A percentile compares a stretch with the other conserved stretches of the same genome.
Conservation (phyloP, 2,888 invertebrate genomes). For the Oxycera nigricornis region DNA sequence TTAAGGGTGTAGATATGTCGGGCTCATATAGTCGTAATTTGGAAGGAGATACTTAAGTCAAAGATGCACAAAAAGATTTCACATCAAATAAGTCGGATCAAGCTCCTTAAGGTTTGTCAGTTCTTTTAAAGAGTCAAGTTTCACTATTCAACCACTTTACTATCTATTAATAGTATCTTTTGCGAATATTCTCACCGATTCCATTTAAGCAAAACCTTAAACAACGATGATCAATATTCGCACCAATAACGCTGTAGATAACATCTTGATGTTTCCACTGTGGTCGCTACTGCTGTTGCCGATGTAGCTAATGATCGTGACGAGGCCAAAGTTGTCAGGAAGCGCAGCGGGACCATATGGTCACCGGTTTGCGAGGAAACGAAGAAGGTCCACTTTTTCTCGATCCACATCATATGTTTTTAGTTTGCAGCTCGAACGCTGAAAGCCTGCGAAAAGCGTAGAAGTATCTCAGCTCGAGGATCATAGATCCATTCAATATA, state of each 20-base stretch:
- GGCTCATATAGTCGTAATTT: no score
- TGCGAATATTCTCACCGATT: not conserved
- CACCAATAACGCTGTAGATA: conserved; percentile 21
- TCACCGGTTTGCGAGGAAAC: conserved; percentile 24
- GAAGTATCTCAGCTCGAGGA: not conserved
- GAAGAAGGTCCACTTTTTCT: conserved; percentile 30
- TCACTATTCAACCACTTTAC: no score
- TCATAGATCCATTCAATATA: not conserved
- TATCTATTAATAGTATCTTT: no score
- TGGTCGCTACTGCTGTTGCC: conserved; percentile 16
- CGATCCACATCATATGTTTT: conserved; percentile 20
- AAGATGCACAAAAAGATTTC: no score
- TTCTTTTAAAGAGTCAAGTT: no score
- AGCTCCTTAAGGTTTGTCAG: no score
- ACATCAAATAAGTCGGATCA: no score
- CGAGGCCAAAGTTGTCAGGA: conserved; percentile 29
- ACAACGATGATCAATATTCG: conserved; percentile 5
- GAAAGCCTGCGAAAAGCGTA: not conserved
- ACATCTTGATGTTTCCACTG: conserved; percentile 19
- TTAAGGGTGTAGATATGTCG: conserved; percentile 5
- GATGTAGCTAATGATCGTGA: conserved; percentile 33
- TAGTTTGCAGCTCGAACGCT: not conserved
- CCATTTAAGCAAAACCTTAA: conserved; percentile 11
- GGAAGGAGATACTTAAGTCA: no score
- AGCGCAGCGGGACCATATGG: conserved; percentile 38